A percentile compares a stretch with the other conserved stretches of the same genome.
These are phyloP conservation scores for Branchipolynoe longqiensis DNA, from an alignment of 2,888 invertebrate genomes.

Conservation along the genomic window DNA sequence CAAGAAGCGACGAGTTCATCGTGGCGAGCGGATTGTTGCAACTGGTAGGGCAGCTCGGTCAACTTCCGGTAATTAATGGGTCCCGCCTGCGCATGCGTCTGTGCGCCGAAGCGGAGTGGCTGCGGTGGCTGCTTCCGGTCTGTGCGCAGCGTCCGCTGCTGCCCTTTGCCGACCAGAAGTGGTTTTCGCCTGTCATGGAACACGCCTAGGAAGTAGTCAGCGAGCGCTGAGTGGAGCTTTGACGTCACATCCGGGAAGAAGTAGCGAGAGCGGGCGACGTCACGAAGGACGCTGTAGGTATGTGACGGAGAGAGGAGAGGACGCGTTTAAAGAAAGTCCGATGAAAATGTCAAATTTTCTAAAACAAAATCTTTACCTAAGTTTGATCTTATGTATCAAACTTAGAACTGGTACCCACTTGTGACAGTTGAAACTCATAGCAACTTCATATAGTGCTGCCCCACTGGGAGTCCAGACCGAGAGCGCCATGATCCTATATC, in stretches of 20 bases:
- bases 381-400: too few species aligned
- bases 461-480: too few species aligned
- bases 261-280: conserved; percentile 2
- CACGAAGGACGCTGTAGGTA: neutral
- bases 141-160: neutral
- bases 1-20: conserved; percentile 25
- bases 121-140: conserved; percentile 28
- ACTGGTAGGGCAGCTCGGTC: conserved; percentile 26
- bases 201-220: conserved; percentile 26
- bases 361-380: too few species aligned
- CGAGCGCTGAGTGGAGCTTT: conserved; percentile 15
- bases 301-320: neutral
- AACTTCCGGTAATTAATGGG: conserved; percentile 30
- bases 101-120: conserved; percentile 34
- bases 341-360: too few species aligned
- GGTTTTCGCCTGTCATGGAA: conserved; percentile 26
- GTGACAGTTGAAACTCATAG: too few species aligned
- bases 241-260: neutral
- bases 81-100: neutral
- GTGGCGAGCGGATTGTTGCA: neutral
- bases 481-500: too few species aligned
- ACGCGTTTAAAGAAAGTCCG: neutral
- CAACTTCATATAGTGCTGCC: too few species aligned
- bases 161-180: neutral
- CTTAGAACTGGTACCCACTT: too few species aligned